phyloP scores from a whole-genome alignment of 2,888 invertebrate genomes.

The Ormyrus rosae region DNA sequence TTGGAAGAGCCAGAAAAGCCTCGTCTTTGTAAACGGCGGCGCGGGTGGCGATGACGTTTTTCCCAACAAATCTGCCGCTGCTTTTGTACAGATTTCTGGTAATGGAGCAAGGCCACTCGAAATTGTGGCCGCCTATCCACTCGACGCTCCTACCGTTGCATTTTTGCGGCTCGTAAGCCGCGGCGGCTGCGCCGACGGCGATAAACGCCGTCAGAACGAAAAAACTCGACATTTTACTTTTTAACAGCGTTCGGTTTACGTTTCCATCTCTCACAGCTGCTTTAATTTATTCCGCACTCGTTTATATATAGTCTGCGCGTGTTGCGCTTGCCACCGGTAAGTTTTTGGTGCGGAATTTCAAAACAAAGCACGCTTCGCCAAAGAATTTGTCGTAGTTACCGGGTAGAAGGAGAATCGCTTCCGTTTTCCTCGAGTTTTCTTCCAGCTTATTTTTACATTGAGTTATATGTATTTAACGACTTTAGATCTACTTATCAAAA shows the following conservation, averaged over 20 bases:
- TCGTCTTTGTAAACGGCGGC: conserved; percentile 79
- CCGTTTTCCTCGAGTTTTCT: conserved; percentile 34
- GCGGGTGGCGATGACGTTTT: conserved; percentile 80
- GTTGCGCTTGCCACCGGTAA: not conserved
- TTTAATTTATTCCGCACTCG: not conserved
- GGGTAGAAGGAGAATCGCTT: conserved; percentile 11
- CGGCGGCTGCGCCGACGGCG: not conserved
- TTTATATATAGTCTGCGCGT: conserved; percentile 16
- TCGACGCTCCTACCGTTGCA: conserved; percentile 4
- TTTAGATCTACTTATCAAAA: no score
- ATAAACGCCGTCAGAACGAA: not conserved
- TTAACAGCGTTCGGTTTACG: no score
- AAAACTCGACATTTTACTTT: conserved; percentile 11
- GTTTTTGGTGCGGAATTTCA: conserved; percentile 13
- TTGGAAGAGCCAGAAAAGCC: conserved; percentile 79
- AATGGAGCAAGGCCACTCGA: conserved; percentile 79
- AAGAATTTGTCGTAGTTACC: conserved; percentile 7
- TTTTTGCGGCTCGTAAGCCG: conserved; percentile 3
- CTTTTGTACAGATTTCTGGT: conserved; percentile 79
- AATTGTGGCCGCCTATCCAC: conserved; percentile 73
- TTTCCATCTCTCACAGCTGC: no score
- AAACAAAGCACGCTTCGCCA: conserved; percentile 18
- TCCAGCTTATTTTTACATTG: no score
- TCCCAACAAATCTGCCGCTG: conserved; percentile 79
- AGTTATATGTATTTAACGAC: no score